Percentiles rank a stretch among this genome's conserved stretches.
These are phyloP conservation scores for Engraulis encrasicolus DNA, from an alignment of 2,113 vertebrate species.

Conservation along the genomic window DNA sequence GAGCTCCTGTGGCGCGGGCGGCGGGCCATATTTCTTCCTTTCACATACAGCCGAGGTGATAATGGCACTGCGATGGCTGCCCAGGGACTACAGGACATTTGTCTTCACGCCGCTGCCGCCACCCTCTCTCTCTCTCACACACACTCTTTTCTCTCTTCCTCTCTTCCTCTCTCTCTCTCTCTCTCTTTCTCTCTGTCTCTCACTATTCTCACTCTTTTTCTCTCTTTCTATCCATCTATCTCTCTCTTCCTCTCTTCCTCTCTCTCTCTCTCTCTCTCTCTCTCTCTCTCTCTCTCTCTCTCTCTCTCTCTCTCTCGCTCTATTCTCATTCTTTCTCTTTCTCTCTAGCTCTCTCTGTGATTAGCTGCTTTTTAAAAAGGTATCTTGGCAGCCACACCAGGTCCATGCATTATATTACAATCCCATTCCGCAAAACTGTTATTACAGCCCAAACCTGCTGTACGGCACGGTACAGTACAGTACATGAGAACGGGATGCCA, in stretches of 20 bases:
- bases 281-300: no score
- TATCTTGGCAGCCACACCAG: background rate
- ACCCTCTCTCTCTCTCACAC: background rate
- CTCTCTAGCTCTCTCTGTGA: background rate
- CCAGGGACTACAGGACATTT: constrained; percentile 23
- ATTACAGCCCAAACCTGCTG: background rate
- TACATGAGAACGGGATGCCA: background rate
- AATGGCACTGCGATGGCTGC: constrained; percentile 31
- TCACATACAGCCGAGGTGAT: constrained; percentile 15
- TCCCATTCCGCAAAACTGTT: background rate
- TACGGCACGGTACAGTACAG: no score
- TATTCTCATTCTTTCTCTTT: no score
- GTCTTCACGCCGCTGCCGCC: background rate
- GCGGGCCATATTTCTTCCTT: constrained; percentile 14
- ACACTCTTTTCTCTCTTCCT: no score
- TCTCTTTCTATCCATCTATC: no score
- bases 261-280: background rate
- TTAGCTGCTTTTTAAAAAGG: constrained; percentile 9
- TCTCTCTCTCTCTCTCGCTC: background rate
- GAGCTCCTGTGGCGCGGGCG: constrained; percentile 1
- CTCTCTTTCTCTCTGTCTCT: background rate
- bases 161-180: no score
- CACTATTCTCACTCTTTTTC: background rate
- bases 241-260: background rate
- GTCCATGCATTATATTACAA: background rate